These are phyloP conservation scores for Yponomeuta plumbellus DNA, from an alignment of 2,888 invertebrate genomes.

Conservation along the genomic window DNA sequence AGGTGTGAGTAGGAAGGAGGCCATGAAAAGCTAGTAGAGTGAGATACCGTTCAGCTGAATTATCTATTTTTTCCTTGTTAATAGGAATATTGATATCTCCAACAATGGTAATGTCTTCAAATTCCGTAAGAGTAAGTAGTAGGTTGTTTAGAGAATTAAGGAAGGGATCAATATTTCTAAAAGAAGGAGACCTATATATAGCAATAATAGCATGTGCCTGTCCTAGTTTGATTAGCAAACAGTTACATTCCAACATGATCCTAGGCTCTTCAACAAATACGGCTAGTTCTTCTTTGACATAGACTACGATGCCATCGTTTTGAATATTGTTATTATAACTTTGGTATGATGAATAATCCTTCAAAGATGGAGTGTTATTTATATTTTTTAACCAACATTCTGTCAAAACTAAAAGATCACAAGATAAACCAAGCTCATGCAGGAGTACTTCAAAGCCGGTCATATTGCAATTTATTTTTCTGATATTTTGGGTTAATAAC, in stretches of 20 bases:
- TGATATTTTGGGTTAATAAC: constrained; percentile 12
- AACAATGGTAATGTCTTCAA: constrained; percentile 8
- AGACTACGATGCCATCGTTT: constrained; percentile 18
- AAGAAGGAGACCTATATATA: no score
- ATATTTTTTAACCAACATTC: constrained; percentile 16
- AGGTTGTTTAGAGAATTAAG: constrained; percentile 2
- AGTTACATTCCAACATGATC: constrained; percentile 11
- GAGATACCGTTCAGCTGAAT: constrained; percentile 14
- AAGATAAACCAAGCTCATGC: background rate
- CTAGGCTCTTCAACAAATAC: constrained; percentile 13
- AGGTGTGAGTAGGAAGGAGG: constrained; percentile 12
- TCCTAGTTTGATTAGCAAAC: constrained; percentile 15
- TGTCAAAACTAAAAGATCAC: constrained; percentile 7
- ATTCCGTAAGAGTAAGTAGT: background rate
- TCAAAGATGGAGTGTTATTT: constrained; percentile 3
- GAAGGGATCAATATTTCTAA: constrained; percentile 8
- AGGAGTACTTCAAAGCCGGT: background rate
- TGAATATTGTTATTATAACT: constrained; percentile 12
- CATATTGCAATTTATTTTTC: background rate
- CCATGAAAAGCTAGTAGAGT: constrained; percentile 15
- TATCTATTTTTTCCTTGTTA: background rate
- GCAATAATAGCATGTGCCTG: constrained; percentile 15
- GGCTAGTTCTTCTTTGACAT: constrained; percentile 13
- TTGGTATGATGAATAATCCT: constrained; percentile 5
- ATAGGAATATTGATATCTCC: constrained; percentile 17